These are phyloP conservation scores for Psilopogon haemacephalus DNA, from an alignment of 2,113 vertebrate species.

Conservation along the genomic window DNA sequence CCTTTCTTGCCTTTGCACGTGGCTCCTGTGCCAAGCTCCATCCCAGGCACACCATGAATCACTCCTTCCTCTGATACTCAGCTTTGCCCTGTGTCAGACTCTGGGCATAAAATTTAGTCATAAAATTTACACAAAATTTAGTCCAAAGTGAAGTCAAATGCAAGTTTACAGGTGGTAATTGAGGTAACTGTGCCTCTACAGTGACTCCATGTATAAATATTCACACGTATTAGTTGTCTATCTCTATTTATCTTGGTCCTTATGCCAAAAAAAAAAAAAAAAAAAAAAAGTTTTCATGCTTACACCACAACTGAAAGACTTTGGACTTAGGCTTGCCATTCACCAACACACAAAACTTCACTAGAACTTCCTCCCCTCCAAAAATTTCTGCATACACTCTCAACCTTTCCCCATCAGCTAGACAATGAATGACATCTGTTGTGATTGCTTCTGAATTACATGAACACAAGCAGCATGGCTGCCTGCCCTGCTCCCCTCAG, in stretches of 20 bases:
- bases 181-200: neutral
- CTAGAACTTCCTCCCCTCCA: neutral
- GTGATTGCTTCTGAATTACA: neutral
- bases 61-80: neutral
- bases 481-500: neutral
- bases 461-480: neutral
- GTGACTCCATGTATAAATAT: neutral
- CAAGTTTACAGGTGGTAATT: neutral
- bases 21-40: neutral
- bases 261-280: neutral
- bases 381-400: neutral
- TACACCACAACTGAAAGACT: neutral
- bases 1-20: neutral
- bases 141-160: neutral
- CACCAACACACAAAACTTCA: neutral
- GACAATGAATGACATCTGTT: neutral
- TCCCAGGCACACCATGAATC: neutral
- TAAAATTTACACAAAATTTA: neutral
- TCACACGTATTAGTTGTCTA: rapidly evolving
- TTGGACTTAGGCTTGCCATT: neutral
- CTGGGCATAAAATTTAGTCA: neutral
- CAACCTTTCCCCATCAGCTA: neutral
- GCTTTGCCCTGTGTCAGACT: neutral
- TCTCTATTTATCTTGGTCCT: neutral
- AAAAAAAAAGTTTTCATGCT: neutral